Evolutionary conservation across 2,888 invertebrate genomes (phyloP).

Genomic region (Sepiola atlantica): DNA sequence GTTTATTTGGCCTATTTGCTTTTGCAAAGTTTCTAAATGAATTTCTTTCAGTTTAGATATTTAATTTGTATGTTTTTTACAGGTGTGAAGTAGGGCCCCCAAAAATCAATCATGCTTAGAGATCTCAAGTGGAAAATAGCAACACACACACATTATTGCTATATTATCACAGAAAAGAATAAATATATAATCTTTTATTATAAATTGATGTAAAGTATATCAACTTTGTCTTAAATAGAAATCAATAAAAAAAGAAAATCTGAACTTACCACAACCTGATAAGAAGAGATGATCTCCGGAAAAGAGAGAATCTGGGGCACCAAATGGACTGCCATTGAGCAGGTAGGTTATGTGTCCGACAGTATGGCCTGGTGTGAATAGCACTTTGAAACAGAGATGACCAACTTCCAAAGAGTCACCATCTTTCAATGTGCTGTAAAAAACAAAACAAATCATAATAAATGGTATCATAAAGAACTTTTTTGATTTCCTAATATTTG

Average conservation of each 20-base stretch:
- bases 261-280: constrained; percentile 69
- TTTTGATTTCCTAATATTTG: too few relatives aligned
- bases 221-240: neutral
- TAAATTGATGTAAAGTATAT: neutral
- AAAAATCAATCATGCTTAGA: too few relatives aligned
- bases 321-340: constrained; percentile 66
- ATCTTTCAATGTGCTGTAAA: constrained; percentile 65
- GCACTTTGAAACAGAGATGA: constrained; percentile 63
- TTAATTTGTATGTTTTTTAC: too few relatives aligned
- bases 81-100: too few relatives aligned
- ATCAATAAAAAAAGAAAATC: neutral
- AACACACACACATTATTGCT: too few relatives aligned
- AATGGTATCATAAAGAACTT: too few relatives aligned
- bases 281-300: constrained; percentile 73
- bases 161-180: neutral
- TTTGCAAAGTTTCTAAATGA: too few relatives aligned
- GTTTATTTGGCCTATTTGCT: too few relatives aligned
- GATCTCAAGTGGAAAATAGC: too few relatives aligned
- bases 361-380: constrained; percentile 71
- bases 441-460: neutral
- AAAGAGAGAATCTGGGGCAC: constrained; percentile 67
- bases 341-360: constrained; percentile 71
- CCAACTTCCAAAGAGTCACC: constrained; percentile 67
- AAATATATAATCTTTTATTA: neutral
- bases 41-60: too few relatives aligned